Conservation (phyloP, 2,888 invertebrate genomes). For the Drosophila paramelanica region DNA sequence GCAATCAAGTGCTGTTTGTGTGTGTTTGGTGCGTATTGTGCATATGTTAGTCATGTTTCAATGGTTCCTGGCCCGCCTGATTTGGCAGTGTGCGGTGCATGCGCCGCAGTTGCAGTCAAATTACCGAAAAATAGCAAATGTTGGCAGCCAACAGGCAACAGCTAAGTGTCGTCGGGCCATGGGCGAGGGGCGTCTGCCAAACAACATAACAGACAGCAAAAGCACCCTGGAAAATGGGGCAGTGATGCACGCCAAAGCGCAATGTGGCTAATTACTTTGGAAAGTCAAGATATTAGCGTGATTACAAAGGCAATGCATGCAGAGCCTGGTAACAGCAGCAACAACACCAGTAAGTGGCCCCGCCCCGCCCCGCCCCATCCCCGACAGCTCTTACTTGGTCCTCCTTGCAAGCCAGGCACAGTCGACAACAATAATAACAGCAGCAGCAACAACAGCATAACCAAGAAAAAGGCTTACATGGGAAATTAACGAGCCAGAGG, state of each 20-base stretch:
- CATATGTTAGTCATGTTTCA: constrained; percentile 71
- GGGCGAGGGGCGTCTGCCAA: background rate
- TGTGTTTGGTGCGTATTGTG: constrained; percentile 41
- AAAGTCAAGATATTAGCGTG: constrained; percentile 81
- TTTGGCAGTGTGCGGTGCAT: constrained; percentile 48
- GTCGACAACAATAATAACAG: constrained; percentile 16
- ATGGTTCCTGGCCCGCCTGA: constrained; percentile 29
- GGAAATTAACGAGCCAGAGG: constrained; percentile 47
- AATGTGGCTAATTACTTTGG: constrained; percentile 80
- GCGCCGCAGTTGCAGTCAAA: constrained; percentile 50
- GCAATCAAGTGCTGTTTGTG: background rate
- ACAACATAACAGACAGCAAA: constrained; percentile 42
- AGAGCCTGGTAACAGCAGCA: constrained; percentile 10
- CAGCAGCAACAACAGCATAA: constrained; percentile 47
- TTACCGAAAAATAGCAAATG: constrained; percentile 68
- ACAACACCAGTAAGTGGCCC: constrained; percentile 8
- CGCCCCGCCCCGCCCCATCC: too few relatives aligned
- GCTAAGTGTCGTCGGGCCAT: background rate
- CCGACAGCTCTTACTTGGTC: too few relatives aligned
- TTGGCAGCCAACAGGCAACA: constrained; percentile 7
- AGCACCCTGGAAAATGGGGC: constrained; percentile 13
- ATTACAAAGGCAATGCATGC: constrained; percentile 72
- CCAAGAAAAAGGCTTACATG: constrained; percentile 68
- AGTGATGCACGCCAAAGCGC: constrained; percentile 50
- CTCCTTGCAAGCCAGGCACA: constrained; percentile 20